Evolutionary conservation across 2,797 vertebrate species (phyloP).

Genomic region (Pangasius sanitwongsei): DNA sequence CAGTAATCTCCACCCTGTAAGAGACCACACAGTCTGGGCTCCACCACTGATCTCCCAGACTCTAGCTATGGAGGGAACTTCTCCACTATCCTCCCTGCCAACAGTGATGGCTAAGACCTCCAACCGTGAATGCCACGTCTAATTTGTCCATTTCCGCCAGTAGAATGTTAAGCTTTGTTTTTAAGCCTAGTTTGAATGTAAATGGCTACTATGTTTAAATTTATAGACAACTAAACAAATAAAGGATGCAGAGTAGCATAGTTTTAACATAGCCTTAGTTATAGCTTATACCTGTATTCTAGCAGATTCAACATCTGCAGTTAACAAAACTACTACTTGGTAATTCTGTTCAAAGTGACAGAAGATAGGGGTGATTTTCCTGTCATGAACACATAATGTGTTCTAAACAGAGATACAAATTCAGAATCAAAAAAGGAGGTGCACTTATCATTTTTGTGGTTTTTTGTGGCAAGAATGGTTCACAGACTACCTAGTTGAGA

Average conservation of each 20-base stretch:
- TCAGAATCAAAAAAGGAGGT: neutral
- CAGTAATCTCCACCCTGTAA: conserved; percentile 29
- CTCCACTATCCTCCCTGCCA: conserved; percentile 14
- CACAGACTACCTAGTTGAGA: neutral
- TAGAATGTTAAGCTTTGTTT: neutral
- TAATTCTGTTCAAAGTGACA: neutral
- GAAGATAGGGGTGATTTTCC: neutral
- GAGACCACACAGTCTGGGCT: conserved; percentile 43
- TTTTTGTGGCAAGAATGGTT: too few species aligned
- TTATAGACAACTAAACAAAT: neutral
- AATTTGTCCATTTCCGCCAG: neutral
- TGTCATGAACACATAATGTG: neutral
- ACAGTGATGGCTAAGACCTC: conserved; percentile 19
- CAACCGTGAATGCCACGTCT: conserved; percentile 8
- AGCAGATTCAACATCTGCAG: neutral
- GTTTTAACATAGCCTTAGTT: neutral
- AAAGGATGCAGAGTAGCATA: neutral
- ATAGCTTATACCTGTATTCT: neutral
- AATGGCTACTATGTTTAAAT: neutral
- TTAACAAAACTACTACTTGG: neutral
- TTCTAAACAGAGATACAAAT: neutral
- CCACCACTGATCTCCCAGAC: neutral
- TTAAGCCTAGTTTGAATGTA: neutral
- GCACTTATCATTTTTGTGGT: neutral
- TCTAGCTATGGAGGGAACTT: conserved; percentile 22